Percentiles rank a stretch among this genome's conserved stretches.
These are phyloP conservation scores for Aricia artaxerxes DNA, from an alignment of 2,888 invertebrate species.

Conservation along the genomic window DNA sequence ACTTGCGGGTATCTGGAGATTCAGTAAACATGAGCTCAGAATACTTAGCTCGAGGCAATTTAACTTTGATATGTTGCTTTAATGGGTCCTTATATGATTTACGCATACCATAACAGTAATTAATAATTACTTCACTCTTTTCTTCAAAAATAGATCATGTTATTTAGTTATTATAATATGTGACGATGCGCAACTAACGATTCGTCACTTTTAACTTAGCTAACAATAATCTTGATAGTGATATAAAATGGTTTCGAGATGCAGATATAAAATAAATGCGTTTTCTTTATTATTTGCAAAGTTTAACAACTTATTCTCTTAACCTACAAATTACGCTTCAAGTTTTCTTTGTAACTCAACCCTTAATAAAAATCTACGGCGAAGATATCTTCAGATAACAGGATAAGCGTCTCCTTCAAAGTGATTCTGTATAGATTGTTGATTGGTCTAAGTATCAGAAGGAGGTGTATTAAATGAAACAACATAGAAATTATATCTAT, in stretches of 20 bases:
- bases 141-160: no score
- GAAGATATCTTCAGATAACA: slow-evolving; percentile 45
- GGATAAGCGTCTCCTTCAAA: slow-evolving; percentile 50
- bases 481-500: no score
- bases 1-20: neutral
- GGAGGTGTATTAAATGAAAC: slow-evolving; percentile 8
- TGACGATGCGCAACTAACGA: no score
- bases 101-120: neutral
- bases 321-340: slow-evolving; percentile 38
- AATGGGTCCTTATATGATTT: neutral
- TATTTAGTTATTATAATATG: no score
- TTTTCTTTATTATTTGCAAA: slow-evolving; percentile 11
- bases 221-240: neutral
- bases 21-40: neutral
- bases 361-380: slow-evolving; percentile 45
- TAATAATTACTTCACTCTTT: no score
- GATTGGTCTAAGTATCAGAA: slow-evolving; percentile 33
- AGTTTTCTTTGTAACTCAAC: slow-evolving; percentile 39
- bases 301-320: slow-evolving; percentile 18
- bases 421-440: slow-evolving; percentile 46
- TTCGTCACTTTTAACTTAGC: neutral
- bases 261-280: neutral
- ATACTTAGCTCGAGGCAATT: neutral
- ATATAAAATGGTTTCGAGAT: neutral
- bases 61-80: neutral